Conservation (phyloP, 2,888 invertebrate genomes). For the Keiferia lycopersicella region DNA sequence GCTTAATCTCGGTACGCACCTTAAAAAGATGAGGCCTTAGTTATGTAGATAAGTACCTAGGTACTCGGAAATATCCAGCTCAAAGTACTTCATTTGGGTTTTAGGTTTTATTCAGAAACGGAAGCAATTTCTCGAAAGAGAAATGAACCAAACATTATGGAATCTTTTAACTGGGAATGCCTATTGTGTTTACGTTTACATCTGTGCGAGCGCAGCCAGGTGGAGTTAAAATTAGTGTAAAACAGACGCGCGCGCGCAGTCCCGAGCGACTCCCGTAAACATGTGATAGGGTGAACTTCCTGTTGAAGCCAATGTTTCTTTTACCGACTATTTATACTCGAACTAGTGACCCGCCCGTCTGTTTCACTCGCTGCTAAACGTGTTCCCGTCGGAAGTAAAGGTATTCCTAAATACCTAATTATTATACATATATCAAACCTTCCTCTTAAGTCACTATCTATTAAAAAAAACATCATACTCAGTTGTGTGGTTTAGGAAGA, state of each 20-base stretch:
- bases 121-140: neutral
- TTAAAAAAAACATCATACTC: too few relatives aligned
- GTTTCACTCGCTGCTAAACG: too few relatives aligned
- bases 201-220: conserved; percentile 33
- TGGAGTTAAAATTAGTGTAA: conserved; percentile 38
- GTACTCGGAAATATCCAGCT: neutral
- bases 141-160: neutral
- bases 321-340: conserved; percentile 21
- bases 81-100: too few relatives aligned
- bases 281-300: conserved; percentile 45
- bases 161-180: conserved; percentile 10
- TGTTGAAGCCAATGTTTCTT: conserved; percentile 32
- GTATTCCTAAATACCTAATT: too few relatives aligned
- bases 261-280: conserved; percentile 37
- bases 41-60: neutral
- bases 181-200: conserved; percentile 28
- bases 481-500: too few relatives aligned
- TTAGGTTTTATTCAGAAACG: too few relatives aligned
- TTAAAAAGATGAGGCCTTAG: neutral
- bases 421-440: too few relatives aligned
- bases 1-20: too few relatives aligned
- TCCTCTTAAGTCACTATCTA: too few relatives aligned
- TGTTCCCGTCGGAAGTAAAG: too few relatives aligned
- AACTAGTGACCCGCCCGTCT: too few relatives aligned
- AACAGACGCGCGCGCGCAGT: conserved; percentile 25